phyloP scores from a whole-genome alignment of 2,888 invertebrate genomes.

The Epirrhoe tristata region DNA sequence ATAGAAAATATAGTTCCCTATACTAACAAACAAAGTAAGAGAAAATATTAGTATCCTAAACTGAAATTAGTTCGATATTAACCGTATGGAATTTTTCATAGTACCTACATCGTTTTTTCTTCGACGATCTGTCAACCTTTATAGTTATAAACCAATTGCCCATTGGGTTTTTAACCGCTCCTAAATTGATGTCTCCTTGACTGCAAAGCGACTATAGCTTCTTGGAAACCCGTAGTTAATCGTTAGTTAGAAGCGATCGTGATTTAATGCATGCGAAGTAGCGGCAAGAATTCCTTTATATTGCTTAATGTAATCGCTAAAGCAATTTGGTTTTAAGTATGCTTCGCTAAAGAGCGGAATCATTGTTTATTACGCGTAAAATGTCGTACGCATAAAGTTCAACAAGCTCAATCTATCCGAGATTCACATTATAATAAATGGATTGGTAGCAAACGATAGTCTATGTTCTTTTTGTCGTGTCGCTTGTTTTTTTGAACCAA shows the following conservation, averaged over 20 bases:
- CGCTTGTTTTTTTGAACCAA: too few species aligned
- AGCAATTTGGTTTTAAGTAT: constrained; percentile 31
- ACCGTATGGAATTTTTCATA: too few species aligned
- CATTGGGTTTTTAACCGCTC: too few species aligned
- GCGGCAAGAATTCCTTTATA: constrained; percentile 38
- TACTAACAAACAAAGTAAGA: too few species aligned
- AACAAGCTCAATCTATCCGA: constrained; percentile 13
- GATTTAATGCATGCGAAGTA: constrained; percentile 46
- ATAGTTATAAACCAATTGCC: too few species aligned
- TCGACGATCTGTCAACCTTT: too few species aligned
- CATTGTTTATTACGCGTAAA: constrained; percentile 16
- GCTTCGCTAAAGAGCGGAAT: constrained; percentile 21
- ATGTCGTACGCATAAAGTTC: constrained; percentile 9
- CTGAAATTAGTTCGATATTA: too few species aligned
- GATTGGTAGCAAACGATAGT: background rate
- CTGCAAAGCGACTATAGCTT: background rate
- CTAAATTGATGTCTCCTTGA: background rate
- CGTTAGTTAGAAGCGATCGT: constrained; percentile 52
- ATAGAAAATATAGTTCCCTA: too few species aligned
- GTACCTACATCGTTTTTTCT: too few species aligned
- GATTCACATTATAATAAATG: background rate
- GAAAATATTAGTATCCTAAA: too few species aligned
- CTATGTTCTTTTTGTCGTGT: too few species aligned
- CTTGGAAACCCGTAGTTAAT: constrained; percentile 8
- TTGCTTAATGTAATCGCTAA: constrained; percentile 26